phyloP scores from a whole-genome alignment of 2,888 invertebrate genomes.

The Nymphalis c-album region DNA sequence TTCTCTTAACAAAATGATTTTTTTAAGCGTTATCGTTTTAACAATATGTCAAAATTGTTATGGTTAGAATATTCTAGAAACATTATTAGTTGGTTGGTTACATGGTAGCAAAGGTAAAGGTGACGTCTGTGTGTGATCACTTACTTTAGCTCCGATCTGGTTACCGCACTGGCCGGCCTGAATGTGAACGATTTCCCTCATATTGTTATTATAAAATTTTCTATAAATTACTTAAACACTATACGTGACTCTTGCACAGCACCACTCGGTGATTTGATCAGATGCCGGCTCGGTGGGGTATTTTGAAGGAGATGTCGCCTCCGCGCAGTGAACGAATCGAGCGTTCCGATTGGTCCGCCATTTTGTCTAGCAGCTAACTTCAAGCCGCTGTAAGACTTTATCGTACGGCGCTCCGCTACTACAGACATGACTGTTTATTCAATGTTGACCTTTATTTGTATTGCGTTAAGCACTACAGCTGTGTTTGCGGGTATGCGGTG shows the following conservation, averaged over 20 bases:
- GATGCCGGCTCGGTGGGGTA: constrained; percentile 61
- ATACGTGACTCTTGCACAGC: constrained; percentile 73
- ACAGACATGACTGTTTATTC: constrained; percentile 3
- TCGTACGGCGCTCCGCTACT: constrained; percentile 21
- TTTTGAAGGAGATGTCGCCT: constrained; percentile 76
- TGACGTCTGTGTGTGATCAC: constrained; percentile 32
- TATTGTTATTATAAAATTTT: constrained; percentile 73
- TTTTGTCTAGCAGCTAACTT: constrained; percentile 56
- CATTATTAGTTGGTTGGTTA: constrained; percentile 19
- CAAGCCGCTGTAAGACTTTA: constrained; percentile 45
- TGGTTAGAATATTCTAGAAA: constrained; percentile 24
- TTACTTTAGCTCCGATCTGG: constrained; percentile 87
- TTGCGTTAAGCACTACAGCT: constrained; percentile 24
- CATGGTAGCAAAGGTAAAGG: not conserved
- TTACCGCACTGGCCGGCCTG: constrained; percentile 93
- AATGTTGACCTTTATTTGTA: constrained; percentile 14
- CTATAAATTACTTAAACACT: constrained; percentile 73
- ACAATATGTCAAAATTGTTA: not conserved
- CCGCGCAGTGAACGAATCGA: constrained; percentile 59
- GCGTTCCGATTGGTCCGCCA: constrained; percentile 62
- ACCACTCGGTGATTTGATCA: constrained; percentile 73
- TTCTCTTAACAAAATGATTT: constrained; percentile 14
- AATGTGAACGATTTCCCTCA: constrained; percentile 92
- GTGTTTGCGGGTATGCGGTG: constrained; percentile 7
- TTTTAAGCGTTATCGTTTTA: not conserved